A percentile compares a stretch with the other conserved stretches of the same genome.
Conservation (phyloP, 2,113 vertebrate species). For the Microtus ochrogaster region DNA sequence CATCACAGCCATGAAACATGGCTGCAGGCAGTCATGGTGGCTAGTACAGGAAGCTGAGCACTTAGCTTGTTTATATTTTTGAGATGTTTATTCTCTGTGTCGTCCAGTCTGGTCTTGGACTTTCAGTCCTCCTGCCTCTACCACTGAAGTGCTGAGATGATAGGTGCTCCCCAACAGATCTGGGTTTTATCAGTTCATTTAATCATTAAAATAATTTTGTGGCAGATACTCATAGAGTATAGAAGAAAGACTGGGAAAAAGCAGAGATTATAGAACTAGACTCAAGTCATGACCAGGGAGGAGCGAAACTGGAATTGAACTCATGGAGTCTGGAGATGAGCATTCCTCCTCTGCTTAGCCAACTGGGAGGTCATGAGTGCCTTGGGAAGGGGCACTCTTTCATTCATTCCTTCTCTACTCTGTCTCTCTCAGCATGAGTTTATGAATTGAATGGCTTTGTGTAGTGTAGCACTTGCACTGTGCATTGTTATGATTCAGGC, state of each 20-base stretch:
- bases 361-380: not conserved
- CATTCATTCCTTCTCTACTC: not conserved
- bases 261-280: not conserved
- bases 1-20: not conserved
- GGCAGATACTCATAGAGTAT: not conserved
- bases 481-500: not conserved
- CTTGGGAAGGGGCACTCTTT: not conserved
- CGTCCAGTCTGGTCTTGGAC: not conserved
- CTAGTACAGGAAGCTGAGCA: not conserved
- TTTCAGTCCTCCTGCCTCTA: not conserved
- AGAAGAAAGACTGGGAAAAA: not conserved
- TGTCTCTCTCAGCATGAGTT: not conserved
- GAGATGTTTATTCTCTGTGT: not conserved
- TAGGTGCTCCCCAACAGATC: not conserved
- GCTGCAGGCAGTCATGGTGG: not conserved
- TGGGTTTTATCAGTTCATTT: not conserved
- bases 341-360: not conserved
- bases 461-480: not conserved
- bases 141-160: not conserved
- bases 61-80: not conserved
- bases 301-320: not conserved
- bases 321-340: not conserved
- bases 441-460: not conserved
- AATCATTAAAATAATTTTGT: not conserved
- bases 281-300: not conserved